phyloP scores from a whole-genome alignment of 2,797 vertebrate genomes.

The Ceryle rudis region DNA sequence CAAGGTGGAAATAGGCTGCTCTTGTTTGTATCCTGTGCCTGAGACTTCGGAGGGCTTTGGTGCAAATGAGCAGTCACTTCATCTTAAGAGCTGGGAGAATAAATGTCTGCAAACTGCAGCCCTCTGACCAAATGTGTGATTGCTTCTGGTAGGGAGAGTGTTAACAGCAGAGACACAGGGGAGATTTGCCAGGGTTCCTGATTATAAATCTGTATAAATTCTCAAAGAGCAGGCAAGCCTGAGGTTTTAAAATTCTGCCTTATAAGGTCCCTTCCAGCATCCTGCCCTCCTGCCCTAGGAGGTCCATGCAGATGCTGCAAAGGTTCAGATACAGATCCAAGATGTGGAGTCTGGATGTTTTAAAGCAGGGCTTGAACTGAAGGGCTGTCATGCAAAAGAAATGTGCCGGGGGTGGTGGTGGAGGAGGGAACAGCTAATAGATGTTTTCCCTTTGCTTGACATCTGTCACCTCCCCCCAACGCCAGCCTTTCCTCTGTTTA shows the following conservation, averaged over 20 bases:
- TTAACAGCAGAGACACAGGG: neutral
- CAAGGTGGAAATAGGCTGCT: neutral
- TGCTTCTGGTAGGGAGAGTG: neutral
- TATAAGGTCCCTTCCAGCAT: neutral
- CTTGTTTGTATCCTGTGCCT: neutral
- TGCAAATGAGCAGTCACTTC: fast-evolving
- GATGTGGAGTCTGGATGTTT: neutral
- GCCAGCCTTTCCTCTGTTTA: slow-evolving; percentile 51
- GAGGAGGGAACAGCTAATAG: slow-evolving; percentile 33
- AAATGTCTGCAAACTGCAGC: neutral
- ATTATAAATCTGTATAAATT: neutral
- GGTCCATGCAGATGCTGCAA: neutral
- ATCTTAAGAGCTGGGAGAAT: neutral
- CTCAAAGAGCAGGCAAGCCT: neutral
- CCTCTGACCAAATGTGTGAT: neutral
- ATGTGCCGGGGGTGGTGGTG: neutral
- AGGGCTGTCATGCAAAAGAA: neutral
- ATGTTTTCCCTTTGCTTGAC: slow-evolving; percentile 54
- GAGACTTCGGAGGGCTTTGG: neutral
- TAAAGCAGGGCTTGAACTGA: neutral
- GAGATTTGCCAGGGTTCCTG: neutral
- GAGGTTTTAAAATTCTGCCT: neutral
- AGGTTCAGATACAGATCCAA: neutral
- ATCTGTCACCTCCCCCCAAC: slow-evolving; percentile 39
- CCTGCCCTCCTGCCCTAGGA: neutral